phyloP scores from a whole-genome alignment of 2,888 invertebrate genomes.

The Mesorhabditis belari region DNA sequence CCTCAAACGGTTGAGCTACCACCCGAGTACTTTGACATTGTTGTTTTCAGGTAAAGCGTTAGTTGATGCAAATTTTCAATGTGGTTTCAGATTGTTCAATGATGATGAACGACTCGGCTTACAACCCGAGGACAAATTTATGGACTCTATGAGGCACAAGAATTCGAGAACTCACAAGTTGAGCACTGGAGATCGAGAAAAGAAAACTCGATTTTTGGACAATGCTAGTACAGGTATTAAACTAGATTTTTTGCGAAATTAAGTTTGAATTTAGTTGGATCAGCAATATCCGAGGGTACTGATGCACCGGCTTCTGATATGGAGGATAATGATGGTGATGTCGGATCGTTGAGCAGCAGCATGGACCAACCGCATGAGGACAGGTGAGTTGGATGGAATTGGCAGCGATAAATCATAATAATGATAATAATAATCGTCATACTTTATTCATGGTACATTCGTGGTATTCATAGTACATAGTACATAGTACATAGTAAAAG shows the following conservation, averaged over 20 bases:
- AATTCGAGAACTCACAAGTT: conserved; percentile 17
- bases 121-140: conserved; percentile 52
- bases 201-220: conserved; percentile 41
- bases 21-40: conserved; percentile 14
- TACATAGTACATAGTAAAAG: no score
- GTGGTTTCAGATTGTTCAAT: neutral
- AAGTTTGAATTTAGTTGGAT: conserved; percentile 7
- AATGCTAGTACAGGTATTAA: conserved; percentile 26
- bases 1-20: conserved; percentile 2
- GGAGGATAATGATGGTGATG: conserved; percentile 35
- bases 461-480: no score
- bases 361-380: conserved; percentile 16
- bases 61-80: neutral
- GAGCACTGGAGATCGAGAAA: conserved; percentile 23
- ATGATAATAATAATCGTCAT: no score
- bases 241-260: neutral
- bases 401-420: no score
- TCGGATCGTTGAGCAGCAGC: conserved; percentile 17
- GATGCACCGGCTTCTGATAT: conserved; percentile 28
- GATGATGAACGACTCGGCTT: conserved; percentile 43
- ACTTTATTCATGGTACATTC: no score
- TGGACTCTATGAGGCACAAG: conserved; percentile 42
- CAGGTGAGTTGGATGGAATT: neutral
- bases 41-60: conserved; percentile 7
- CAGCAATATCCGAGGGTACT: conserved; percentile 19